Conservation (phyloP, 2,113 vertebrate species). For the Sialia sialis region DNA sequence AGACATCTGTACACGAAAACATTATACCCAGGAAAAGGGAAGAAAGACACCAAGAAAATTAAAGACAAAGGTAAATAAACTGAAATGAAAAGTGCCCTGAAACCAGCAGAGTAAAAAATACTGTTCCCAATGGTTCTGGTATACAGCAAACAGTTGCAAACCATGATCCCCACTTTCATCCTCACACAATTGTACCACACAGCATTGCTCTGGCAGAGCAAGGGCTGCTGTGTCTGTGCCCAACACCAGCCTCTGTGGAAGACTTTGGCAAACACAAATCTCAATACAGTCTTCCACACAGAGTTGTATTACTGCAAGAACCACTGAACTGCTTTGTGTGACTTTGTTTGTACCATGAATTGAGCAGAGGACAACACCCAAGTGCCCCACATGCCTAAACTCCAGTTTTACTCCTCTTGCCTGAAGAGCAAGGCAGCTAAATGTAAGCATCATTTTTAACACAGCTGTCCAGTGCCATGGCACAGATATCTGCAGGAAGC, state of each 20-base stretch:
- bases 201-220: neutral
- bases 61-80: slow-evolving; percentile 74
- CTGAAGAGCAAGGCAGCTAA: neutral
- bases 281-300: neutral
- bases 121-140: neutral
- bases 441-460: neutral
- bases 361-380: neutral
- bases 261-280: neutral
- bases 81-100: slow-evolving; percentile 57
- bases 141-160: neutral
- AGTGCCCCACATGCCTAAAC: neutral
- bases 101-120: slow-evolving; percentile 64
- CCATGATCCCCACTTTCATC: neutral
- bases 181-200: neutral
- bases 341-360: neutral
- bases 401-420: neutral
- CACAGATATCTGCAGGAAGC: neutral
- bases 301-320: neutral
- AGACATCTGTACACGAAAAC: slow-evolving; percentile 88
- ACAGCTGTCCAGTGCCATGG: neutral
- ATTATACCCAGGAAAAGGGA: slow-evolving; percentile 79
- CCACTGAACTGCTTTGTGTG: neutral
- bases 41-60: slow-evolving; percentile 77
- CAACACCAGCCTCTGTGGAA: neutral
- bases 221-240: neutral